Base-by-base conservation (phyloP, 2,888 invertebrate genomes). In the Cheilosia urbana region DNA sequence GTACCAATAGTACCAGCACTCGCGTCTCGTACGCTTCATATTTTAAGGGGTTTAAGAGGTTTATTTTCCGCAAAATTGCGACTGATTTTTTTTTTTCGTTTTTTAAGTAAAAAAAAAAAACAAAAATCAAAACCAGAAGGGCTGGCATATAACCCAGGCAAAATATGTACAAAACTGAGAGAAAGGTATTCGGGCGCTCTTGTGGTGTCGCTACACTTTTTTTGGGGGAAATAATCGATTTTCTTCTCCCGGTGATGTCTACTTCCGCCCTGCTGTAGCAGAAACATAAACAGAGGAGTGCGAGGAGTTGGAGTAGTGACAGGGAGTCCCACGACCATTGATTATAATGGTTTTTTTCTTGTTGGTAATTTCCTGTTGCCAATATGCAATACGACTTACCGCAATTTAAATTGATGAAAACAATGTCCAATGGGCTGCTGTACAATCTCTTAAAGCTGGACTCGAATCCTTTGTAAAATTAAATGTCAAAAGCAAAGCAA, bases 181-280 rank as follows among this genome's bases (percentile, higher is more conserved):
- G 57, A 60, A 73, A 58, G 83, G 72, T 83, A 65, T 78, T 42
- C 55, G 66, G 55, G 62, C 37, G 47, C 53, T 77, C 40, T 24
- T 40, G 55, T 60, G 65, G 63, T 82, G 76, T 77, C 65, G 65
- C 77, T 77, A 58, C 71, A 66, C 42, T 73, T 68, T 53, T 53
- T 68, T 76, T 62, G 62, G 53, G 79, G 77, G 37, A 81, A 82
- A 69, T 78, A 82, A 83, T 83, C 83, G 83, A 83, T 83, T 83
- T 83, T 83, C 83, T 79, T 83, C 83, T 83, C 79, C 68, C 68
- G 68, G 78, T 77, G 83, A 73, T 83, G 79, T 79, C 79, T 83
- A 83, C 83, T 83, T 83, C 83, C 83, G 79, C 73, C 63, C 73
- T 78, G 60, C 34, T 58, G 72, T 27, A 72, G 72, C 68, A 83